A percentile compares a stretch with the other conserved stretches of the same genome.
These are phyloP conservation scores for Julus scanicus DNA, from an alignment of 2,888 invertebrate genomes.

Conservation along the genomic window DNA sequence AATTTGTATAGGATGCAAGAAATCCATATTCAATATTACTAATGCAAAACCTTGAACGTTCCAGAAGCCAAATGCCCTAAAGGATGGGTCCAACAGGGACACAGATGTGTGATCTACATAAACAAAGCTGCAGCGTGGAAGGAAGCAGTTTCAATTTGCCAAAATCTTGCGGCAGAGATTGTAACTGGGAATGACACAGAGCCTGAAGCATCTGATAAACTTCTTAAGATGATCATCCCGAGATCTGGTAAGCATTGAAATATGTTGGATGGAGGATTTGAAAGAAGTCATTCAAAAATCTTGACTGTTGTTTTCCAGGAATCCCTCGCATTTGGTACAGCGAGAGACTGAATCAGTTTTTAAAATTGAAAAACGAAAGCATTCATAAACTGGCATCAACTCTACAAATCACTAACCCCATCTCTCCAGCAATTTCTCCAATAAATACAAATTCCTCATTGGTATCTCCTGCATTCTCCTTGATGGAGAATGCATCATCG, in stretches of 20 bases:
- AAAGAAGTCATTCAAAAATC: too few relatives aligned
- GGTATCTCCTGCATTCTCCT: background rate
- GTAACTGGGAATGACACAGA: background rate
- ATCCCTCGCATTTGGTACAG: constrained; percentile 31
- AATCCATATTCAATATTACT: too few relatives aligned
- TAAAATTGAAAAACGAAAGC: background rate
- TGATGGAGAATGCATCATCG: background rate
- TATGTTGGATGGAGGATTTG: background rate
- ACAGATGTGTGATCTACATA: constrained; percentile 48
- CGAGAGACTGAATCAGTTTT: constrained; percentile 6
- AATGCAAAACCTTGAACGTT: background rate
- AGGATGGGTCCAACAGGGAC: constrained; percentile 40
- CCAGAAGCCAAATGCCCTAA: constrained; percentile 52
- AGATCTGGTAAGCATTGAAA: constrained; percentile 26
- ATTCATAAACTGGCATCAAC: background rate
- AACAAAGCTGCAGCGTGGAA: constrained; percentile 47
- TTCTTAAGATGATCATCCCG: background rate
- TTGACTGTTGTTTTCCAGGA: background rate
- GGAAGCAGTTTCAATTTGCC: constrained; percentile 53
- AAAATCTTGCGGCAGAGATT: constrained; percentile 49
- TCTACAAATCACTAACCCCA: background rate
- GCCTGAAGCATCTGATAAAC: background rate
- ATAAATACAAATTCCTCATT: background rate
- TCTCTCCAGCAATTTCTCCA: background rate
- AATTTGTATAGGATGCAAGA: background rate